Evolutionary conservation across 2,888 invertebrate species (phyloP), one percentile per base, ranked within the genome.

Genomic region (Agrotis puta): DNA sequence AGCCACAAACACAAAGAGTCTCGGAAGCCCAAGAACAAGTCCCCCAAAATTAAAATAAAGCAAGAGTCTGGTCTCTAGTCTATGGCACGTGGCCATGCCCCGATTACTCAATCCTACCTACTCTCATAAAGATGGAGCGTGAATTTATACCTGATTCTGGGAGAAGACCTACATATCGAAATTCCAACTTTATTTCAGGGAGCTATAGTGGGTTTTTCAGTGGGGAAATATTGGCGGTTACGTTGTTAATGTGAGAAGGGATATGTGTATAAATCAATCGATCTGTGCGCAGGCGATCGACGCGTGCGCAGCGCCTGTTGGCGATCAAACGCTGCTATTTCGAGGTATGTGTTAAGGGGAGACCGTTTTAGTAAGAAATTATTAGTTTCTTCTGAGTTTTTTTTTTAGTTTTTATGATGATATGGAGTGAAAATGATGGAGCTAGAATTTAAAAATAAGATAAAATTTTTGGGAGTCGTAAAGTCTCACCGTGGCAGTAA

Each of bases 181-280:
- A 20, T 64, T 65, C 6, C 2, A 50, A 65, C 57, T 22, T 27
- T 69, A 45, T 0, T 0, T 0, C 0, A 0, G 4, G 2, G 3
- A 0, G 0, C 2, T 72, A 74, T 63, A 39, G 57, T 71, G 0
- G 2, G 3, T 65, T 75, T 71, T 85, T 1, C 9, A 22, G 2
- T 69, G 56, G 18, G 20, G 0, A 0, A 14, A 39, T 27, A n/a
- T 13, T 59, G 77, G 69, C 24, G 22, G 64, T 82, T 81, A 76
- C 24, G 81, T 66, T 65, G 64, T 70, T 13, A 71, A 76, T 56
- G 84, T 39, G 65, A 83, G 74, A 72, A 87, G 81, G 84, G 88
- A 86, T 85, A 87, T 90, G 89, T 87, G 88, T 90, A 90, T 94
- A 94, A 94, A 94, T 94, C 94, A 94, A 94, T 94, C 94, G 93